Percentiles rank a stretch among this genome's conserved stretches.
phyloP scores from a whole-genome alignment of 2,888 invertebrate genomes.

The Dynastes maya region DNA sequence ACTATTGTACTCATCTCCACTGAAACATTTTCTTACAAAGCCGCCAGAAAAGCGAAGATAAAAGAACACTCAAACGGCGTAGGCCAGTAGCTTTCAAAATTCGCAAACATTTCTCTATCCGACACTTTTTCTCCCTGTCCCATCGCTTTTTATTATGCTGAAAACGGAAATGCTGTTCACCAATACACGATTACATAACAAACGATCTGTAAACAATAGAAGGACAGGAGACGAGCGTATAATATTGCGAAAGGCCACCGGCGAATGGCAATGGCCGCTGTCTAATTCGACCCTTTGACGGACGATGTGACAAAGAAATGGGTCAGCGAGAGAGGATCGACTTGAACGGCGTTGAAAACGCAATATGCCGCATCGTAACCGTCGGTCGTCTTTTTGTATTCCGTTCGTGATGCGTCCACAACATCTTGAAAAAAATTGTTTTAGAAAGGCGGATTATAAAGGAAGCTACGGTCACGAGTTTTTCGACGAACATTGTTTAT shows the following conservation, averaged over 20 bases:
- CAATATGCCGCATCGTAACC: not conserved
- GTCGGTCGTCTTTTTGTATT: not conserved
- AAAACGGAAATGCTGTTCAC: not conserved
- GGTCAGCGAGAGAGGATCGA: not conserved
- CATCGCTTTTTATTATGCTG: conserved; percentile 1
- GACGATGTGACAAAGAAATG: conserved; percentile 17
- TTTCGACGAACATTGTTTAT: conserved; percentile 27
- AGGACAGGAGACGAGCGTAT: not conserved
- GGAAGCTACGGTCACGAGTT: conserved; percentile 16
- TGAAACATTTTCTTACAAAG: not conserved
- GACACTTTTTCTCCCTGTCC: not conserved
- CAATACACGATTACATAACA: conserved; percentile 19
- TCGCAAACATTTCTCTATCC: conserved; percentile 11
- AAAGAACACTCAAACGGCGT: not conserved
- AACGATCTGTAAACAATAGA: conserved; percentile 38
- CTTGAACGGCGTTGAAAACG: not conserved
- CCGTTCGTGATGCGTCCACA: not conserved
- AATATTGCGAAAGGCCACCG: not conserved
- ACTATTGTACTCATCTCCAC: not conserved
- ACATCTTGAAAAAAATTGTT: conserved; percentile 18
- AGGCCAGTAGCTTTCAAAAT: conserved; percentile 1
- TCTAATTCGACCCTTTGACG: conserved; percentile 9
- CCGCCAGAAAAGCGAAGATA: conserved; percentile 8
- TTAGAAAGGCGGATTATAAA: conserved; percentile 10
- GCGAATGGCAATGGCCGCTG: conserved; percentile 1